These are phyloP conservation scores for Chitala chitala DNA, from an alignment of 2,113 vertebrate species.

Conservation along the genomic window DNA sequence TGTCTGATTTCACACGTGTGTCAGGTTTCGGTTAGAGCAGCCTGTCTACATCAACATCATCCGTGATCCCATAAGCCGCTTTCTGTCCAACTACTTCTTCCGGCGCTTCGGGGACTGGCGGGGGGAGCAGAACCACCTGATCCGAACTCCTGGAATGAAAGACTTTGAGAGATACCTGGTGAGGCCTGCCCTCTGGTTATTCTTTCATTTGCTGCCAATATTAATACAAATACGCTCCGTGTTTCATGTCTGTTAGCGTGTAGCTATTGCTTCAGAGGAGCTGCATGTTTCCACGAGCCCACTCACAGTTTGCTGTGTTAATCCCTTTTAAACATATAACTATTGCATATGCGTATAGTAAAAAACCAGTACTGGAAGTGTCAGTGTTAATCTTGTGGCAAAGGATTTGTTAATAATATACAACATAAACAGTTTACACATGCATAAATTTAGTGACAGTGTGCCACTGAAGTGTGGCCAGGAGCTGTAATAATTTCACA, in stretches of 20 bases:
- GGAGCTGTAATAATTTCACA: not conserved
- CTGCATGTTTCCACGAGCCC: not conserved
- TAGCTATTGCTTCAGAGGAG: not conserved
- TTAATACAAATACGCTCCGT: too few relatives aligned
- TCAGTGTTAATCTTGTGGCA: too few relatives aligned
- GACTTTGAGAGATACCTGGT: slow-evolving; percentile 81
- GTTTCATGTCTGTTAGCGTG: not conserved
- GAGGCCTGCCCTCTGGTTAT: slow-evolving; percentile 39
- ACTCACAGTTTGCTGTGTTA: not conserved
- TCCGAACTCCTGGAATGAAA: slow-evolving; percentile 80
- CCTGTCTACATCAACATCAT: slow-evolving; percentile 83
- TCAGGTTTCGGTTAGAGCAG: slow-evolving; percentile 77
- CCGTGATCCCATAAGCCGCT: slow-evolving; percentile 76
- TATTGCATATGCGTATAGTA: not conserved
- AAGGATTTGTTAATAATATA: too few relatives aligned
- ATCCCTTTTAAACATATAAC: not conserved
- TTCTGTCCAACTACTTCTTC: slow-evolving; percentile 83
- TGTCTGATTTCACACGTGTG: not conserved
- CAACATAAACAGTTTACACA: too few relatives aligned
- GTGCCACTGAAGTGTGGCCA: not conserved
- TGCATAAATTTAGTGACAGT: not conserved
- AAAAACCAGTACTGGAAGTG: too few relatives aligned
- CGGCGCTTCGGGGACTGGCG: slow-evolving; percentile 83
- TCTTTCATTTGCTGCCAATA: not conserved
- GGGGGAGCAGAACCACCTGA: slow-evolving; percentile 80